These are phyloP conservation scores for Pararge aegeria DNA, from an alignment of 1,140 invertebrate genomes.

Conservation along the genomic window DNA sequence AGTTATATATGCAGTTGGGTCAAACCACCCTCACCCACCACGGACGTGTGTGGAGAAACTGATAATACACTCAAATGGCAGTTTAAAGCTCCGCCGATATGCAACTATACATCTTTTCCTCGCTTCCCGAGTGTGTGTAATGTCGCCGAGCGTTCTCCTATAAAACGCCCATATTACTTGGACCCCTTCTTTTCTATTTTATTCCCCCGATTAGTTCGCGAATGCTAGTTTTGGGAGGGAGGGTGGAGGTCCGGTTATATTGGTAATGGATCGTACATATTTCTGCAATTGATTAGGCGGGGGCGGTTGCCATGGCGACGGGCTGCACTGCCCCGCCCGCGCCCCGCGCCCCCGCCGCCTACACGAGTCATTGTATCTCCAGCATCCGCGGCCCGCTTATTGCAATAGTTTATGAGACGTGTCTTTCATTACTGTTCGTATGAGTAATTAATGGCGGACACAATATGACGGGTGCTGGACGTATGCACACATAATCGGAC, in stretches of 20 bases:
- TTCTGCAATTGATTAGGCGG: slow-evolving; percentile 79
- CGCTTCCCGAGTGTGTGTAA: slow-evolving; percentile 59
- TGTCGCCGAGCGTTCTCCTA: slow-evolving; percentile 46
- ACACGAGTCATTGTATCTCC: slow-evolving; percentile 36
- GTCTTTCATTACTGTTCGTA: slow-evolving; percentile 36
- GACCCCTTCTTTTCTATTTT: slow-evolving; percentile 35
- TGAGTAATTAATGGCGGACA: slow-evolving; percentile 19
- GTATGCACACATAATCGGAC: neutral
- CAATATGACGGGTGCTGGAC: neutral
- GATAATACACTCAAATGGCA: slow-evolving; percentile 1
- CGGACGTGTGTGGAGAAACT: too few relatives aligned
- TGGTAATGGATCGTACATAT: slow-evolving; percentile 73
- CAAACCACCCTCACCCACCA: too few relatives aligned
- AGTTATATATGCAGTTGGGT: too few relatives aligned
- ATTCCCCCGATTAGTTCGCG: slow-evolving; percentile 11
- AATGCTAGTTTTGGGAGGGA: slow-evolving; percentile 18
- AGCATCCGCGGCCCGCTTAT: slow-evolving; percentile 29
- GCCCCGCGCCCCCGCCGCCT: slow-evolving; percentile 19
- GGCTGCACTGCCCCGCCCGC: slow-evolving; percentile 41
- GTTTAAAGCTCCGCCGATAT: slow-evolving; percentile 21
- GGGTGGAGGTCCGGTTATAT: slow-evolving; percentile 27
- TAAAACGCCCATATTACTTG: slow-evolving; percentile 41
- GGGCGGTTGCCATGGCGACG: slow-evolving; percentile 73
- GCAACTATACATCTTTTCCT: slow-evolving; percentile 59
- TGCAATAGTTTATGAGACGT: slow-evolving; percentile 39